Conservation (phyloP, 1,140 invertebrate species). For the Ruditapes philippinarum region DNA sequence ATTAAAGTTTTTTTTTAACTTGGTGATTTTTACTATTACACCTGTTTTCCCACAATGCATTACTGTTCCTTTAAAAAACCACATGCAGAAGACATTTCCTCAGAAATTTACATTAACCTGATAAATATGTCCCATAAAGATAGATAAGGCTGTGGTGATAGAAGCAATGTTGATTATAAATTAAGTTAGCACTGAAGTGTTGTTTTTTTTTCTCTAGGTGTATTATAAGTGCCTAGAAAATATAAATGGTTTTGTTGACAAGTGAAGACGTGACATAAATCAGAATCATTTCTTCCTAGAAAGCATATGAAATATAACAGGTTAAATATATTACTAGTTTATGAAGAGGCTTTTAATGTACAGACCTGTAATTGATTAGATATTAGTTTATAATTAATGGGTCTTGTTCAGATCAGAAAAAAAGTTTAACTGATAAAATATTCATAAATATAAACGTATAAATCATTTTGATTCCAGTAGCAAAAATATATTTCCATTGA, state of each 20-base stretch:
- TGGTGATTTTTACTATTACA: not conserved
- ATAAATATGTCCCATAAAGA: constrained; percentile 10
- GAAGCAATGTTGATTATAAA: constrained; percentile 12
- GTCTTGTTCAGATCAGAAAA: too few species aligned
- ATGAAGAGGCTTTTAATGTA: too few species aligned
- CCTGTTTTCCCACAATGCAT: not conserved
- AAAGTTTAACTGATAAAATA: too few species aligned
- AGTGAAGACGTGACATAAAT: too few species aligned
- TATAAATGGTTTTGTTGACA: not conserved
- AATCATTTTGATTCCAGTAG: too few species aligned
- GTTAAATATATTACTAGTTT: too few species aligned
- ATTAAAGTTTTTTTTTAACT: not conserved
- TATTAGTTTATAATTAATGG: too few species aligned
- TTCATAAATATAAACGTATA: too few species aligned
- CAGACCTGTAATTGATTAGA: too few species aligned
- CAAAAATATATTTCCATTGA: too few species aligned
- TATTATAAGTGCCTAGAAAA: not conserved
- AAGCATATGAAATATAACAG: too few species aligned
- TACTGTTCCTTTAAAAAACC: constrained; percentile 9
- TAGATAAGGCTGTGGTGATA: not conserved
- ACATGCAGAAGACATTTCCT: not conserved
- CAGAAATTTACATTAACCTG: not conserved
- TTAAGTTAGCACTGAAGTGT: not conserved
- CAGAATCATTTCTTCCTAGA: too few species aligned
- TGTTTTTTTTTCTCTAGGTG: not conserved